Conservation (phyloP, 2,797 vertebrate species). For the Pteropus rufus region DNA sequence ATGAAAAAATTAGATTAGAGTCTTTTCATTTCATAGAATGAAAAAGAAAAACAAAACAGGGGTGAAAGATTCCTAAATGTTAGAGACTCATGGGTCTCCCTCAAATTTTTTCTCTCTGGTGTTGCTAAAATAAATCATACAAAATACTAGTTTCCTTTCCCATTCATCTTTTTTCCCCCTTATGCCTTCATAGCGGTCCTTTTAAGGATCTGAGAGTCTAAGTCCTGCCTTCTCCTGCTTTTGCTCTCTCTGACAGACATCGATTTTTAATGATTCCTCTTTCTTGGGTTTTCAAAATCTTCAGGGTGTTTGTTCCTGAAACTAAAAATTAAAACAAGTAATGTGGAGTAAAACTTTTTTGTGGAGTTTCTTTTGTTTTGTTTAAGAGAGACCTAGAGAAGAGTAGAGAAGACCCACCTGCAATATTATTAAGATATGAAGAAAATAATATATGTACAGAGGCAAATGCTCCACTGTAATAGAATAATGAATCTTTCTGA, state of each 20-base stretch:
- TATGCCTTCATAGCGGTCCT: slow-evolving; percentile 7
- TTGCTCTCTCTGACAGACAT: slow-evolving; percentile 74
- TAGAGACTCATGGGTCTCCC: neutral
- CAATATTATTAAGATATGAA: neutral
- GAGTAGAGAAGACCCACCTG: neutral
- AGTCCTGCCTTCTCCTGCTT: slow-evolving; percentile 50
- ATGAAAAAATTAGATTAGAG: slow-evolving; percentile 12
- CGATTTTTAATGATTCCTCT: slow-evolving; percentile 64
- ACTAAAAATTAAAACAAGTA: slow-evolving; percentile 32
- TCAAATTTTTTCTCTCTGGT: neutral
- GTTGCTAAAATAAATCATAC: slow-evolving; percentile 62
- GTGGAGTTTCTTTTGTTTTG: neutral
- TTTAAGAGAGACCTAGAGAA: neutral
- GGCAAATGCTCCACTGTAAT: neutral
- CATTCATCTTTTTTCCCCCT: neutral
- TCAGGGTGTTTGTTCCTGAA: slow-evolving; percentile 25
- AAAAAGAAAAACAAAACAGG: slow-evolving; percentile 36
- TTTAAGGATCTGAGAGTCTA: slow-evolving; percentile 27
- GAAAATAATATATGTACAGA: neutral
- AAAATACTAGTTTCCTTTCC: slow-evolving; percentile 34
- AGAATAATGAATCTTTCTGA: no score
- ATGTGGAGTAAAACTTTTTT: neutral
- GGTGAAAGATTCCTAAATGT: slow-evolving; percentile 6
- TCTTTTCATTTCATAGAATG: slow-evolving; percentile 21
- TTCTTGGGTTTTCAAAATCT: slow-evolving; percentile 63